Base-by-base conservation (phyloP, 1,140 invertebrate genomes). In the Lucilia sericata region DNA sequence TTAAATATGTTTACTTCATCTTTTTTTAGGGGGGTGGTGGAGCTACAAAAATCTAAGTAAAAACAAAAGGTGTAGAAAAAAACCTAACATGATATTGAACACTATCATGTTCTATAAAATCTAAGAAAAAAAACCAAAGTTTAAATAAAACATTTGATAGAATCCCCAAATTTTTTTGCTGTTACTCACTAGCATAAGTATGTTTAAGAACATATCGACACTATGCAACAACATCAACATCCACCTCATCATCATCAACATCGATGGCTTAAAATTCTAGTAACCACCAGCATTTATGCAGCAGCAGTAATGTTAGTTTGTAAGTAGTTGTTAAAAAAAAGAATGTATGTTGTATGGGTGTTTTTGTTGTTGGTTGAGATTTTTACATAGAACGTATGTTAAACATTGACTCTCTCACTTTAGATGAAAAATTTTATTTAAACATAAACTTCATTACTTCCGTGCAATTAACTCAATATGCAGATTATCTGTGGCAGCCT, bases 401-500 rank as follows among this genome's bases (percentile, higher is more conserved):
- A n/a, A 70, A 70, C 60, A 70, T 70, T 3, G 17, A 70, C 60
- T 70, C 60, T 70, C 60, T 70, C 60, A 70, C 60, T 70, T 70
- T 21, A 17, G 12, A 70, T n/a, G 60, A 19, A 70, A 70, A 30
- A 25, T 47, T 36, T n/a, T n/a, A 47, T 42, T 78, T 78, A 78
- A 78, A 42, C 75, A 78, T 47, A 78, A 78, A 42, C 34, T 78
- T 78, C 75, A 78, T 78, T 78, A 78, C 75, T 78, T 78, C 75
- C 75, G 75, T 78, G 75, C 75, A 78, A 78, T 78, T 78, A 78
- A 78, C 75, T 78, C 75, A 78, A 78, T 78, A 78, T 78, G 75
- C 75, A 78, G 75, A 78, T 78, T 78, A 78, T 78, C 75, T 19
- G 65, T 70, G 14, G 55, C 55, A 60, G 55, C 4, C 74, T 34